phyloP scores from a whole-genome alignment of 2,888 invertebrate genomes.

The Drepanosiphum platanoidis region DNA sequence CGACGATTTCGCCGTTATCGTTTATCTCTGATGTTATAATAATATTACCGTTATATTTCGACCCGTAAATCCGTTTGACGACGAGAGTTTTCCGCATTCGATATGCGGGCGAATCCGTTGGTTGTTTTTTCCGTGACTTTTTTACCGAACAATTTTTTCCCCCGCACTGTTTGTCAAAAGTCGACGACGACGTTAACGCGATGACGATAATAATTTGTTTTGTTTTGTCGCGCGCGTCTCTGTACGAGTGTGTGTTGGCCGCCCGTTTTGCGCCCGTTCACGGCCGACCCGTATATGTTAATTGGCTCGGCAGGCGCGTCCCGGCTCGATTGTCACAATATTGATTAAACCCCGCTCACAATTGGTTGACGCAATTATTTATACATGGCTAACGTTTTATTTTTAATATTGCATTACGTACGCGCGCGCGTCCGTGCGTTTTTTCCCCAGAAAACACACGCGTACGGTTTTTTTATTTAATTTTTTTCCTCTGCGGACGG shows the following conservation, averaged over 20 bases:
- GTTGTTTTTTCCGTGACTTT: background rate
- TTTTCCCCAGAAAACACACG: background rate
- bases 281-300: background rate
- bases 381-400: background rate
- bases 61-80: constrained; percentile 6
- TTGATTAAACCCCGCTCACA: constrained; percentile 23
- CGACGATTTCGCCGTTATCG: no score
- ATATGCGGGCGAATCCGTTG: background rate
- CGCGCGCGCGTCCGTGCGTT: background rate
- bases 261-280: background rate
- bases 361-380: constrained; percentile 15
- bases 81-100: background rate
- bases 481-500: background rate
- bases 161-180: background rate
- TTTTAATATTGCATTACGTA: background rate
- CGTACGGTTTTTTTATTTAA: no score
- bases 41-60: background rate
- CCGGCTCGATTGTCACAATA: constrained; percentile 1
- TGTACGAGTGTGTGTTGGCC: background rate
- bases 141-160: background rate
- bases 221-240: no score
- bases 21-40: no score
- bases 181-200: background rate
- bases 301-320: constrained; percentile 1
- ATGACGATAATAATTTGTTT: constrained; percentile 32